Evolutionary conservation across 2,888 invertebrate species (phyloP).

Genomic region (Papilio protenor): DNA sequence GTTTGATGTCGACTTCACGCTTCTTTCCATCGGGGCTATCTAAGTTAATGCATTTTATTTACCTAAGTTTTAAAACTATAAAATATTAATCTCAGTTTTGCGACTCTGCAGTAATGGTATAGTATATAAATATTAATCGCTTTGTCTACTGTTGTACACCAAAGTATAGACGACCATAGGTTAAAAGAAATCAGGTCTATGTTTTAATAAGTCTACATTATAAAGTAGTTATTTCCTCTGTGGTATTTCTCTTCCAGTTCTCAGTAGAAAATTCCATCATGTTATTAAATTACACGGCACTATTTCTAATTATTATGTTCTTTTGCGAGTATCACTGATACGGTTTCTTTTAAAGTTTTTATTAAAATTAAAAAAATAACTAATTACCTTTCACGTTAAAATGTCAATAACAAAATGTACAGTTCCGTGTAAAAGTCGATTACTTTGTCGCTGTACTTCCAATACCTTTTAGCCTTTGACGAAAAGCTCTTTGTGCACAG

Average conservation of each 20-base stretch:
- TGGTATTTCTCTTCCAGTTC: no score
- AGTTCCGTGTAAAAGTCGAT: neutral
- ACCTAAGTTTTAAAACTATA: neutral
- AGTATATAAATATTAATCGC: neutral
- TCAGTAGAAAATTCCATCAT: no score
- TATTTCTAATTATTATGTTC: neutral
- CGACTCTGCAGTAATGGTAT: neutral
- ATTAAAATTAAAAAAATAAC: neutral
- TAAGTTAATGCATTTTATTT: neutral
- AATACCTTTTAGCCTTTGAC: constrained; percentile 14
- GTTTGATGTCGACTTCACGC: neutral
- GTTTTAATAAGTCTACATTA: neutral
- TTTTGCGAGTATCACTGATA: neutral
- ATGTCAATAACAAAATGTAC: neutral
- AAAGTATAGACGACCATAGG: neutral
- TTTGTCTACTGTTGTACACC: no score
- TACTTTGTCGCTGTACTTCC: neutral
- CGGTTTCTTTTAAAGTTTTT: neutral
- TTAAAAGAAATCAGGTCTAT: neutral
- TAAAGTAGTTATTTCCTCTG: no score
- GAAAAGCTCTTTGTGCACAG: constrained; percentile 18
- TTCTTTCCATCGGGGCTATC: neutral
- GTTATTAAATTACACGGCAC: neutral
- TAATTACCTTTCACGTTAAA: neutral
- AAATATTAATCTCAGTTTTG: neutral